Percentiles rank a stretch among this genome's conserved stretches.
Evolutionary conservation across 2,113 vertebrate genomes (phyloP).

Genomic region (Mastomys natalensis): DNA sequence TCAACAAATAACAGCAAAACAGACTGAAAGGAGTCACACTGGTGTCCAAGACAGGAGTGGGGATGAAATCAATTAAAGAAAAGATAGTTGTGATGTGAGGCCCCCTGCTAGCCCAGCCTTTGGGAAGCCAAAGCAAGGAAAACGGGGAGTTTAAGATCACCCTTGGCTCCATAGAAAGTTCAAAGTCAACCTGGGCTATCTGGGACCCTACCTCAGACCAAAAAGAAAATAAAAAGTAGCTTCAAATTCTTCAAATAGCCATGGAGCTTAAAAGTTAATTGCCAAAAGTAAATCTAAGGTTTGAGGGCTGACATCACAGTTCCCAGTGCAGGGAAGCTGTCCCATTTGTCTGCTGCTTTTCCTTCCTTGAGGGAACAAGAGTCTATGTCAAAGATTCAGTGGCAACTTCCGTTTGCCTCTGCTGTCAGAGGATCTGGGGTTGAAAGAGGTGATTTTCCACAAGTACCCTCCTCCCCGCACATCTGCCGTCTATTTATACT

Average conservation of each 20-base stretch:
- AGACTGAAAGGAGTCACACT: background rate
- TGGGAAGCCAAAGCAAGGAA: no score
- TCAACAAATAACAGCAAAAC: background rate
- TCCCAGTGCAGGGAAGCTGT: background rate
- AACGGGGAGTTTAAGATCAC: background rate
- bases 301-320: no score
- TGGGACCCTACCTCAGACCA: background rate
- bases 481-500: slow-evolving; percentile 77
- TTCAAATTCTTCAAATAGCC: background rate
- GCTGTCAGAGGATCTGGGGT: slow-evolving; percentile 26
- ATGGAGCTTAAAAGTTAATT: background rate
- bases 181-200: no score
- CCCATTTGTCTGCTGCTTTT: background rate
- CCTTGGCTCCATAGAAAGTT: background rate
- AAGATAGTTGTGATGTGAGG: background rate
- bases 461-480: slow-evolving; percentile 63
- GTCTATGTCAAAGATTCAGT: background rate
- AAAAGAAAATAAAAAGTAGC: background rate
- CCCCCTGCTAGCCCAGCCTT: accelerated
- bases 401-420: slow-evolving; percentile 38
- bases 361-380: background rate
- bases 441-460: slow-evolving; percentile 70
- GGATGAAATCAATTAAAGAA: slow-evolving; percentile 11
- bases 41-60: background rate
- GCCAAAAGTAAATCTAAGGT: background rate